phyloP scores from a whole-genome alignment of 2,113 vertebrate genomes.

The Oxyura jamaicensis region DNA sequence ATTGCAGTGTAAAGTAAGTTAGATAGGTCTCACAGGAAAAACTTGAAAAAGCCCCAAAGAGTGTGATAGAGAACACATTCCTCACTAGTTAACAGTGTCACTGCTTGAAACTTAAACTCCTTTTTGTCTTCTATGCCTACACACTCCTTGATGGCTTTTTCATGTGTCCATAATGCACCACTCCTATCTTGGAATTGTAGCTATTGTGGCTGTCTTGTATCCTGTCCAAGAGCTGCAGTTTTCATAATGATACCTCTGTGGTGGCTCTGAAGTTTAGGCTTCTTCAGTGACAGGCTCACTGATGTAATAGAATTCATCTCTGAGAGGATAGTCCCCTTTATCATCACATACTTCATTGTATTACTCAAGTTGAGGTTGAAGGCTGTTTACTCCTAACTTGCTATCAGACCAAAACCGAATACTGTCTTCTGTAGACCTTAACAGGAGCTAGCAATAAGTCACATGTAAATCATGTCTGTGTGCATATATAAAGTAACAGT shows the following conservation, averaged over 20 bases:
- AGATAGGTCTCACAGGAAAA: neutral
- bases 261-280: neutral
- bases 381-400: neutral
- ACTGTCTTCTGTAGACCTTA: neutral
- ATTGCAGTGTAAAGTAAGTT: neutral
- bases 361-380: neutral
- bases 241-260: neutral
- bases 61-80: neutral
- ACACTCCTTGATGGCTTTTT: neutral
- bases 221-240: neutral
- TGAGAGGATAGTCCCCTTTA: neutral
- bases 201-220: neutral
- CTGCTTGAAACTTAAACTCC: neutral
- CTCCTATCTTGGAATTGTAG: neutral
- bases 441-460: neutral
- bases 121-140: neutral
- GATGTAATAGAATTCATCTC: neutral
- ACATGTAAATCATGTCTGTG: fast-evolving
- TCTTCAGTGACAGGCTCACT: neutral
- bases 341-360: neutral
- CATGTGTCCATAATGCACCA: neutral
- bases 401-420: neutral
- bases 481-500: neutral
- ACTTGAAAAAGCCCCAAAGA: neutral
- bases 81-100: neutral